Conservation (phyloP, 2,888 invertebrate genomes). For the Apomyelois bistriatella region DNA sequence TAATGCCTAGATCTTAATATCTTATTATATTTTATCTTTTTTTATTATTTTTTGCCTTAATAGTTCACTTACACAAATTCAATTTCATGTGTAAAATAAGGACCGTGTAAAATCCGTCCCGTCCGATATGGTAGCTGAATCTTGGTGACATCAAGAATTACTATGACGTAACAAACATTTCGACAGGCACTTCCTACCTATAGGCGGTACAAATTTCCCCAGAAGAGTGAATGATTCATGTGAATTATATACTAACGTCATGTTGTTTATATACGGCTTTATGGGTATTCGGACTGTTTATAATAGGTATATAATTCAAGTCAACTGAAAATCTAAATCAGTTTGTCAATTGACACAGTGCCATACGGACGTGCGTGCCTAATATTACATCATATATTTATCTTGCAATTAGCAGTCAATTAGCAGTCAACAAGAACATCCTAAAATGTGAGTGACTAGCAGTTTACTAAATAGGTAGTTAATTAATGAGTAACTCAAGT, state of each 20-base stretch:
- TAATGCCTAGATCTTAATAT: too few relatives aligned
- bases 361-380: not conserved
- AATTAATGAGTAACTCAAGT: too few relatives aligned
- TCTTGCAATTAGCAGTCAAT: not conserved
- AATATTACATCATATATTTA: not conserved
- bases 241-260: not conserved
- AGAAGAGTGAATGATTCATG: not conserved
- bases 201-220: not conserved
- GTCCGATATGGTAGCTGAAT: too few relatives aligned
- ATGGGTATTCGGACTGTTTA: not conserved
- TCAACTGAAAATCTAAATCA: not conserved
- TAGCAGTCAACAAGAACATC: not conserved
- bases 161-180: too few relatives aligned
- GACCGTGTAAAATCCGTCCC: too few relatives aligned
- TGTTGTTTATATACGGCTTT: not conserved
- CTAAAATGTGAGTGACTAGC: not conserved
- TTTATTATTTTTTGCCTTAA: too few relatives aligned
- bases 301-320: conserved; percentile 1
- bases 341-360: not conserved
- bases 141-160: too few relatives aligned
- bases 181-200: too few relatives aligned
- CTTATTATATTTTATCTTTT: too few relatives aligned
- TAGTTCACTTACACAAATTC: too few relatives aligned
- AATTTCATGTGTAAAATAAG: too few relatives aligned
- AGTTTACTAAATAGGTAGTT: not conserved